A percentile compares a stretch with the other conserved stretches of the same genome.
These are phyloP conservation scores for Chrysoperla carnea DNA, from an alignment of 1,140 invertebrate genomes.

Conservation along the genomic window DNA sequence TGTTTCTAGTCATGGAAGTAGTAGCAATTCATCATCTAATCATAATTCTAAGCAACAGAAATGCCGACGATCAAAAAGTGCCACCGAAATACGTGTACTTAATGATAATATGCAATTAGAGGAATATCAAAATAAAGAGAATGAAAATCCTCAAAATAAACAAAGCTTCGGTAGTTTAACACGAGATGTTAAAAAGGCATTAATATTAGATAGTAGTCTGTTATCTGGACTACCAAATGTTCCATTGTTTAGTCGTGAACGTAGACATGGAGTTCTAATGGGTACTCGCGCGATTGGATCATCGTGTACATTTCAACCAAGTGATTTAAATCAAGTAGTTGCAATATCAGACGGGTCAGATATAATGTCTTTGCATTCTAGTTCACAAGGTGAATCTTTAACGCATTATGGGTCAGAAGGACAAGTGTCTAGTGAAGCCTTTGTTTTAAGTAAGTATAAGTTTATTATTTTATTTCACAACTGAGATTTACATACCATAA, in stretches of 20 bases:
- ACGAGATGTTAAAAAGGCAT: constrained; percentile 6
- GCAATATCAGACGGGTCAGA: constrained; percentile 10
- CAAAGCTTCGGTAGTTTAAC: constrained; percentile 12
- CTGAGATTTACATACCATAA: no score
- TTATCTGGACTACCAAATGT: constrained; percentile 16
- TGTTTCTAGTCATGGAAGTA: constrained; percentile 1
- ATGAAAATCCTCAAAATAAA: constrained; percentile 39
- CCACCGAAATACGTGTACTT: constrained; percentile 8
- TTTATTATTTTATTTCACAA: no score
- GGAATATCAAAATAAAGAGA: constrained; percentile 48
- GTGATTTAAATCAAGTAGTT: neutral
- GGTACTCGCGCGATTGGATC: constrained; percentile 39
- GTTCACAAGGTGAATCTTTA: constrained; percentile 8
- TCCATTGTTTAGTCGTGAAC: constrained; percentile 17
- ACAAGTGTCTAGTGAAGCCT: constrained; percentile 10
- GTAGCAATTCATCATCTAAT: neutral
- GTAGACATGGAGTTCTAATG: constrained; percentile 50
- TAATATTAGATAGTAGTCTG: constrained; percentile 22
- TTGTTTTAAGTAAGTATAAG: constrained; percentile 15
- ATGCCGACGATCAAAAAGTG: constrained; percentile 14
- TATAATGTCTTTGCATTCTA: constrained; percentile 16
- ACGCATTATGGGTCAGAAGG: constrained; percentile 13
- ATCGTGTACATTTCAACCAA: neutral
- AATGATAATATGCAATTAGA: constrained; percentile 24
- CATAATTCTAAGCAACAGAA: constrained; percentile 5